Percentiles rank a stretch among this genome's conserved stretches.
Evolutionary conservation across 1,140 invertebrate genomes (phyloP).

Genomic region (Hestina assimilis): DNA sequence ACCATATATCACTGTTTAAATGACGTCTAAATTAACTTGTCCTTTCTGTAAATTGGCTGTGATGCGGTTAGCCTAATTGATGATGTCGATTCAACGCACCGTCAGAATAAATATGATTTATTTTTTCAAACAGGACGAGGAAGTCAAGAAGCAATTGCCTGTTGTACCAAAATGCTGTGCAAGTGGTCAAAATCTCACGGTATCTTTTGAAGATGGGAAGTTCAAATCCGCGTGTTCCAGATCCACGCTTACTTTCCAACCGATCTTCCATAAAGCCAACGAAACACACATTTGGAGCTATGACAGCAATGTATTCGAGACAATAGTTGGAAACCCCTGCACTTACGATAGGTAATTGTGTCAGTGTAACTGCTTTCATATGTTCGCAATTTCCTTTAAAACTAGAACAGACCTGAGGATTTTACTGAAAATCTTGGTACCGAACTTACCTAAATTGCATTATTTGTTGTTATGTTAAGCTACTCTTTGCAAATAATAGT

Average conservation of each 20-base stretch:
- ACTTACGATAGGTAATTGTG: constrained; percentile 73
- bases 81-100: constrained; percentile 18
- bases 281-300: constrained; percentile 73
- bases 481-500: no score
- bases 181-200: constrained; percentile 66
- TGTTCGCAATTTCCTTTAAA: constrained; percentile 13
- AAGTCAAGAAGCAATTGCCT: constrained; percentile 63
- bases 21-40: constrained; percentile 62
- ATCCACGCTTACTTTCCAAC: constrained; percentile 66
- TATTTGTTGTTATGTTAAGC: neutral
- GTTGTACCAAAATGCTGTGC: constrained; percentile 74
- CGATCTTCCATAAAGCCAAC: constrained; percentile 78
- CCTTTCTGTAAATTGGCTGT: constrained; percentile 49
- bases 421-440: neutral
- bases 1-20: constrained; percentile 62
- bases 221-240: constrained; percentile 71
- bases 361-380: constrained; percentile 6
- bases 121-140: constrained; percentile 58
- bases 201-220: constrained; percentile 55
- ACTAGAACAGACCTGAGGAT: neutral
- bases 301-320: constrained; percentile 72
- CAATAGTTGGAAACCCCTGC: constrained; percentile 79
- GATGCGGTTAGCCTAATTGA: constrained; percentile 47
- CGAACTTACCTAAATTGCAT: neutral
- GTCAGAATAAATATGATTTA: constrained; percentile 8